Evolutionary conservation across 2,888 invertebrate genomes (phyloP).

Genomic region (Zaprionus bogoriensis): DNA sequence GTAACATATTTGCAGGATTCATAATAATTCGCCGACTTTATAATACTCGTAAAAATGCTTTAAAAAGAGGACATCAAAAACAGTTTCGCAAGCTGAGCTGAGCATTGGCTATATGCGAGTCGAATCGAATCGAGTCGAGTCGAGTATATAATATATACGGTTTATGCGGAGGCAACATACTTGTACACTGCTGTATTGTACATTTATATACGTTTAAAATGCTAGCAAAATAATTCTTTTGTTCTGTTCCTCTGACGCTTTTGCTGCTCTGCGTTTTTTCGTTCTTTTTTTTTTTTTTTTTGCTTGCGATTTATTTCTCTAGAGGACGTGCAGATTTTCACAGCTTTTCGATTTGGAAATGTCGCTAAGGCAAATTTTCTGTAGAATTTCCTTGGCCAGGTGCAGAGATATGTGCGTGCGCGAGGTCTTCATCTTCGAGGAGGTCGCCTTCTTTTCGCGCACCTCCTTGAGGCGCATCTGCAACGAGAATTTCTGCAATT

Average conservation of each 20-base stretch:
- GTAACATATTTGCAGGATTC: constrained; percentile 47
- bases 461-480: constrained; percentile 89
- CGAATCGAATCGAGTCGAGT: too few relatives aligned
- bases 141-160: constrained; percentile 16
- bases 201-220: constrained; percentile 37
- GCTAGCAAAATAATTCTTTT: constrained; percentile 57
- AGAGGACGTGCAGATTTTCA: constrained; percentile 93
- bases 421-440: constrained; percentile 89
- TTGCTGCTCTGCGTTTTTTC: not conserved
- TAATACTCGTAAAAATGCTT: constrained; percentile 60
- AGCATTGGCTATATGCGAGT: constrained; percentile 46
- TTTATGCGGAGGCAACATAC: constrained; percentile 4
- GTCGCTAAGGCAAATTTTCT: constrained; percentile 93
- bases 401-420: constrained; percentile 91
- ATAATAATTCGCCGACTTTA: constrained; percentile 52
- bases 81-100: constrained; percentile 60
- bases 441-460: constrained; percentile 88
- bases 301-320: constrained; percentile 52
- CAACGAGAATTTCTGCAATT: not conserved
- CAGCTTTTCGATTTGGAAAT: constrained; percentile 93
- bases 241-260: not conserved
- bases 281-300: constrained; percentile 16
- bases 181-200: constrained; percentile 20
- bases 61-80: constrained; percentile 60
- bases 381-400: constrained; percentile 91